Evolutionary conservation across 2,888 invertebrate genomes (phyloP).

Genomic region (Epistrophe grossulariae): DNA sequence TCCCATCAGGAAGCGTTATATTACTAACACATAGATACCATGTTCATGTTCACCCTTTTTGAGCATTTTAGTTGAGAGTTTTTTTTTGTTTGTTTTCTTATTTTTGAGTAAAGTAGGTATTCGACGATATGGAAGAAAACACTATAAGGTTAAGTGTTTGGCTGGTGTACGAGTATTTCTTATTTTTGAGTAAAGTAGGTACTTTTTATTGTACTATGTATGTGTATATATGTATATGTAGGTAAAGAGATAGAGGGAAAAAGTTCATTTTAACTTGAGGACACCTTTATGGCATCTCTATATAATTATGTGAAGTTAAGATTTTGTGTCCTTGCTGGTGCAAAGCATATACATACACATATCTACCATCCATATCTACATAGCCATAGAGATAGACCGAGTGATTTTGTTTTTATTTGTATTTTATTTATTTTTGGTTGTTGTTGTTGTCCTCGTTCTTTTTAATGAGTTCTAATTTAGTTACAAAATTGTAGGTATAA

Average conservation of each 20-base stretch:
- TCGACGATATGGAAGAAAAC: conserved; percentile 2
- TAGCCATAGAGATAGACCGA: no score
- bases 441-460: not conserved
- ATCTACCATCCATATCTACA: no score
- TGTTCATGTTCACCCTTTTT: not conserved
- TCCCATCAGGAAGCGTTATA: conserved; percentile 34
- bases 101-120: not conserved
- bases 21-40: not conserved
- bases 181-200: no score
- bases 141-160: conserved; percentile 40
- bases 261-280: conserved; percentile 26
- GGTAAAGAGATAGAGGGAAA: not conserved
- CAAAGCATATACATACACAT: not conserved
- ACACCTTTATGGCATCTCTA: conserved; percentile 46
- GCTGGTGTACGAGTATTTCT: not conserved
- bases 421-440: not conserved
- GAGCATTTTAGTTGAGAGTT: not conserved
- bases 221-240: not conserved
- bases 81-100: not conserved
- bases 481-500: conserved; percentile 10
- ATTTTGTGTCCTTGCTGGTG: conserved; percentile 35
- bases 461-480: conserved; percentile 35
- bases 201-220: not conserved
- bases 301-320: conserved; percentile 60
- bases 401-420: not conserved